These are phyloP conservation scores for Hyla sarda DNA, from an alignment of 2,113 vertebrate genomes.

Conservation along the genomic window DNA sequence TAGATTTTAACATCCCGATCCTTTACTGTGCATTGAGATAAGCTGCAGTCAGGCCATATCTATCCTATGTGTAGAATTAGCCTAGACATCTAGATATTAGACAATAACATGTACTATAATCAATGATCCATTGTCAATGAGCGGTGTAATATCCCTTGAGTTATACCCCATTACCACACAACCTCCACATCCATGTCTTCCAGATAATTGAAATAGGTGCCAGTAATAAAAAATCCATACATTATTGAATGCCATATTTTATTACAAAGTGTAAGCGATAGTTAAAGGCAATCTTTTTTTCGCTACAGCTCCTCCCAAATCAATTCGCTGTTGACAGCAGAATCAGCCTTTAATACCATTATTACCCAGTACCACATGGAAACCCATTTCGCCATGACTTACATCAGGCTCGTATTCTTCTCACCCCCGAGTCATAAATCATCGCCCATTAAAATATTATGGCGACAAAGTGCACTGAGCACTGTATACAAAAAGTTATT, in stretches of 20 bases:
- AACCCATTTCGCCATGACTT: not conserved
- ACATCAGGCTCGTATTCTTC: not conserved
- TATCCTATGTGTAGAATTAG: not conserved
- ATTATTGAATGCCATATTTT: not conserved
- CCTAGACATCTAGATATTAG: not conserved
- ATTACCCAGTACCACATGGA: not conserved
- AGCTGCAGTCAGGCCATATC: too few relatives aligned
- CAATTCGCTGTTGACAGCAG: not conserved
- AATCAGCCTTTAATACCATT: not conserved
- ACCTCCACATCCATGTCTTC: not conserved
- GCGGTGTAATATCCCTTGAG: not conserved
- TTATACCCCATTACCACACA: not conserved
- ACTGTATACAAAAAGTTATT: slow-evolving; percentile 10
- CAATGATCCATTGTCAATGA: not conserved
- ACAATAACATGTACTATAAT: not conserved
- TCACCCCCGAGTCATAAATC: not conserved
- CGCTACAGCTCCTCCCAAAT: not conserved
- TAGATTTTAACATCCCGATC: too few relatives aligned
- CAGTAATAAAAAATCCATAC: not conserved
- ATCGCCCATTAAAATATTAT: not conserved
- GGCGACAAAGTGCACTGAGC: not conserved
- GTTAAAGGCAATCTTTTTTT: not conserved
- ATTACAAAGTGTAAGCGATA: not conserved
- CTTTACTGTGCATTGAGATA: too few relatives aligned
- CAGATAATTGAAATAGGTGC: not conserved